Evolutionary conservation across 1,140 invertebrate genomes (phyloP).

Genomic region (Charaxes varanes): DNA sequence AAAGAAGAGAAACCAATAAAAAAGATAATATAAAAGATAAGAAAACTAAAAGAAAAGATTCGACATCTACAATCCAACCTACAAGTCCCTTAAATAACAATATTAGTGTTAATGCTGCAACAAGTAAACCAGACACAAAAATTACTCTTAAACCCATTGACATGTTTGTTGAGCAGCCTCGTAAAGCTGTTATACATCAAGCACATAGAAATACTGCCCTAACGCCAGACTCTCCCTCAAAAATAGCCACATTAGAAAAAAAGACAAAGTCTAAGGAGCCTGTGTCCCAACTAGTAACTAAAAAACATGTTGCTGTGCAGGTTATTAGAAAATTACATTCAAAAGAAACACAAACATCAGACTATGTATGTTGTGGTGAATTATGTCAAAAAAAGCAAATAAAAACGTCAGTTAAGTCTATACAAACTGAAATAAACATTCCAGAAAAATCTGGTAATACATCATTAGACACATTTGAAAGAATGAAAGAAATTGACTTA

Average conservation of each 20-base stretch:
- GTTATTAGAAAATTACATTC: conserved; percentile 26
- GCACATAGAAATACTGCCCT: conserved; percentile 55
- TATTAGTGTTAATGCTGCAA: conserved; percentile 23
- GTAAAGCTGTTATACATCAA: conserved; percentile 46
- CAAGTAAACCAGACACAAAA: conserved; percentile 42
- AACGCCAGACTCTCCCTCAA: conserved; percentile 16
- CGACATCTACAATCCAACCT: conserved; percentile 43
- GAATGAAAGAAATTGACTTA: conserved; percentile 71
- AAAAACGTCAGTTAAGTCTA: conserved; percentile 28
- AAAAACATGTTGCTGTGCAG: conserved; percentile 31
- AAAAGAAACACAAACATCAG: conserved; percentile 45
- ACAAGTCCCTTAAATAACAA: conserved; percentile 36
- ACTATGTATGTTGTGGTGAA: conserved; percentile 27
- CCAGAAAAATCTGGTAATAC: conserved; percentile 16
- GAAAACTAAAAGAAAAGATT: conserved; percentile 36
- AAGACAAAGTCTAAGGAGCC: conserved; percentile 14
- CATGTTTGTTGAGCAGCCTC: conserved; percentile 53
- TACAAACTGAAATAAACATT: conserved; percentile 35
- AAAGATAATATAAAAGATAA: conserved; percentile 31
- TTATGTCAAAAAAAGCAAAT: conserved; percentile 44
- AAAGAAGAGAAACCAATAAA: conserved; percentile 44
- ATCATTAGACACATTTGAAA: conserved; percentile 46
- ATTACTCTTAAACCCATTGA: conserved; percentile 52
- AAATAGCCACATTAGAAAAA: conserved; percentile 17
- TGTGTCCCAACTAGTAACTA: conserved; percentile 22